Conservation (phyloP, 2,888 invertebrate genomes). For the Cephalotes varians region DNA sequence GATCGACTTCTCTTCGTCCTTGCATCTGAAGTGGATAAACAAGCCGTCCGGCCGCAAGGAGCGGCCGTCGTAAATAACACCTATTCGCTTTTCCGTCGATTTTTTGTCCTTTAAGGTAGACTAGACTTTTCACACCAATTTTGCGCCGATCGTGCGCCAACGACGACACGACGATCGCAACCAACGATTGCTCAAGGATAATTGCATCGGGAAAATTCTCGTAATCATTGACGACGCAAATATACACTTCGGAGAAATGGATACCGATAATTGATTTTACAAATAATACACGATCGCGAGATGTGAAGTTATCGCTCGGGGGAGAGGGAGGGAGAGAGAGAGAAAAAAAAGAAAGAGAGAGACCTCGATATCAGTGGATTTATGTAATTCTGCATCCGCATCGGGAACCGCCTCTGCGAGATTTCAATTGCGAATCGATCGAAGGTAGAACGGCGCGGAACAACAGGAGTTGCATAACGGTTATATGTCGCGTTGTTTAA, state of each 20-base stretch:
- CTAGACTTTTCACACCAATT: background rate
- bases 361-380: slow-evolving; percentile 11
- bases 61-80: slow-evolving; percentile 13
- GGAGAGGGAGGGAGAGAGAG: background rate
- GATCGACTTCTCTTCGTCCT: slow-evolving; percentile 42
- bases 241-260: background rate
- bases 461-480: slow-evolving; percentile 63
- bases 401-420: slow-evolving; percentile 35
- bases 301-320: background rate
- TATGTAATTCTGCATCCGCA: slow-evolving; percentile 30
- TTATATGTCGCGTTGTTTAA: slow-evolving; percentile 70
- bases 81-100: background rate
- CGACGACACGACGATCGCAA: slow-evolving; percentile 12
- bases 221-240: background rate
- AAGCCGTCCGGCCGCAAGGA: background rate
- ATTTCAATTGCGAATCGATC: slow-evolving; percentile 61
- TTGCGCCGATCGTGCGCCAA: background rate
- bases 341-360: background rate
- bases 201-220: slow-evolving; percentile 11
- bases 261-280: slow-evolving; percentile 22
- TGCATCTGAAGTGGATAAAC: slow-evolving; percentile 44
- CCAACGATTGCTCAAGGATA: slow-evolving; percentile 1
- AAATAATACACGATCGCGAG: background rate
- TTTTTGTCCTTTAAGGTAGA: background rate
- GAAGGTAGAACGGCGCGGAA: slow-evolving; percentile 61